Evolutionary conservation across 23 tunicate genomes (phyloP).

Genomic region (Styela clava): DNA sequence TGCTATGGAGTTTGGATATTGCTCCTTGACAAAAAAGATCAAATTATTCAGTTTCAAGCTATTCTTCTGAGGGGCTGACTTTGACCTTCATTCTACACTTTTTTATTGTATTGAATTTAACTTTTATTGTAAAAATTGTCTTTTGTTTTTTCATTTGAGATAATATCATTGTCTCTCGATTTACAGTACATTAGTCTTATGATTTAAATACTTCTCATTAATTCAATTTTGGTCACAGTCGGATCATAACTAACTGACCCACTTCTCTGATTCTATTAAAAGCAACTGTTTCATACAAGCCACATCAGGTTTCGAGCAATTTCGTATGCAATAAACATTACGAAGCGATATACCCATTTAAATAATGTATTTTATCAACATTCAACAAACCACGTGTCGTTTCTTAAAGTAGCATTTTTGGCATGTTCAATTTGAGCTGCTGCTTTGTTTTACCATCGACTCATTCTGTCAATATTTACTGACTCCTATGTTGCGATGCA

Average conservation of each 20-base stretch:
- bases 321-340: no score
- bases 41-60: no score
- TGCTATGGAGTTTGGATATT: no score
- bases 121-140: not conserved
- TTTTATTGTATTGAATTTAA: not conserved
- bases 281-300: no score
- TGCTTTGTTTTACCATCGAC: not conserved
- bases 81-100: not conserved
- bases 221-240: not conserved
- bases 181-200: not conserved
- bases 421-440: not conserved
- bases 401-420: not conserved
- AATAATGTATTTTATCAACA: not conserved
- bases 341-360: no score
- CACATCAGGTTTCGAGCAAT: no score
- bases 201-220: not conserved
- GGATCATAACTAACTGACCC: no score
- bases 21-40: no score
- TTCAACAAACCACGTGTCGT: no score
- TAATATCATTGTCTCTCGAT: not conserved
- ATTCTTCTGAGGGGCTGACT: not conserved
- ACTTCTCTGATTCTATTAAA: no score
- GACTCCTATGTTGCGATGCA: no score
- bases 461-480: no score
- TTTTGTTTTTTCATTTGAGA: not conserved